A percentile compares a stretch with the other conserved stretches of the same genome.
These are phyloP conservation scores for Misgurnus mizolepis DNA, from an alignment of 2,113 vertebrate species.

Conservation along the genomic window DNA sequence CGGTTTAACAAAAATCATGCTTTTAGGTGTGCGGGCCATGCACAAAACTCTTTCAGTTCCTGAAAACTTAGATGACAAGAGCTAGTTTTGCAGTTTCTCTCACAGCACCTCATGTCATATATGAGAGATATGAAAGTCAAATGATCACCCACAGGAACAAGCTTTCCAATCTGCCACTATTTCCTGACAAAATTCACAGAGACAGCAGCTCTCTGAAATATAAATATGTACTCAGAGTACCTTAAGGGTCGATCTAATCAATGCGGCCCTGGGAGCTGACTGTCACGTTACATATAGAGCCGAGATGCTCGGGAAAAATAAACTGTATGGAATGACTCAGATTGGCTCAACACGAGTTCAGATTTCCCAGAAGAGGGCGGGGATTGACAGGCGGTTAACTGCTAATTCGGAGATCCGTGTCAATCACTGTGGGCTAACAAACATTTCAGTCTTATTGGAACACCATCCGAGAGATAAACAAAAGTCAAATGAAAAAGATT, in stretches of 20 bases:
- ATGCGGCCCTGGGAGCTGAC: conserved; percentile 56
- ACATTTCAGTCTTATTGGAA: conserved; percentile 1
- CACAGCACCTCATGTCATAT: neutral
- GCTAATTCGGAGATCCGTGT: conserved; percentile 24
- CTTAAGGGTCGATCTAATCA: conserved; percentile 67
- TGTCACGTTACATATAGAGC: conserved; percentile 63
- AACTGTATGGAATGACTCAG: conserved; percentile 56
- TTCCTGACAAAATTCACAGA: conserved; percentile 58
- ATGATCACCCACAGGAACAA: conserved; percentile 16
- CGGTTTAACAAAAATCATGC: neutral
- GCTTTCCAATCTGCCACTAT: conserved; percentile 49
- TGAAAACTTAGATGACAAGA: neutral
- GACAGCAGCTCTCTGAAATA: conserved; percentile 63
- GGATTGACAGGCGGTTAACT: conserved; percentile 20
- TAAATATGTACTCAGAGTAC: conserved; percentile 66
- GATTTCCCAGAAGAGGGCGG: conserved; percentile 52
- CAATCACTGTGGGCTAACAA: conserved; percentile 34
- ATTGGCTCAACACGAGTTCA: conserved; percentile 47
- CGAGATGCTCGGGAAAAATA: conserved; percentile 52
- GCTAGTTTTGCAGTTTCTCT: neutral
- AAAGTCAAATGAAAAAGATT: neutral
- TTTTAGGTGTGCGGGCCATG: neutral
- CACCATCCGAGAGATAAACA: neutral
- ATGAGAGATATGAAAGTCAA: conserved; percentile 35
- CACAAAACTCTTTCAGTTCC: no score